Evolutionary conservation across 2,113 vertebrate genomes (phyloP).

Genomic region (Callipepla californica): DNA sequence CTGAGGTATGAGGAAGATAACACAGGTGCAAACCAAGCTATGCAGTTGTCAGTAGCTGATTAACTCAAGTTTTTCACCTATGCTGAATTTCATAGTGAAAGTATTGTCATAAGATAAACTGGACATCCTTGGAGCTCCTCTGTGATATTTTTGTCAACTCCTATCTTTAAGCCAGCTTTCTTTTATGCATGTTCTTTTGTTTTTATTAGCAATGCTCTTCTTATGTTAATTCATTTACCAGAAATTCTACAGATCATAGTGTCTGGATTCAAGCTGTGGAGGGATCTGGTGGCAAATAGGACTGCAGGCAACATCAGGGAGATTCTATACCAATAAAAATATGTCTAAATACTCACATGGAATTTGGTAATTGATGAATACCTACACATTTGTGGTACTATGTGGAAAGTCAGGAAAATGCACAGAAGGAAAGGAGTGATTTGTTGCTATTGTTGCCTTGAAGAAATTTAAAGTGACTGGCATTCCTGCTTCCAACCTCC

Average conservation of each 20-base stretch:
- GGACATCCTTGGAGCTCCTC: neutral
- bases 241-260: neutral
- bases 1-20: rapidly evolving
- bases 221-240: neutral
- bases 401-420: neutral
- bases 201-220: neutral
- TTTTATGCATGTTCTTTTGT: neutral
- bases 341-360: neutral
- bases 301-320: neutral
- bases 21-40: neutral
- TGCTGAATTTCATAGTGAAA: neutral
- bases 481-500: neutral
- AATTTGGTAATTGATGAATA: neutral
- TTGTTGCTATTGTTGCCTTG: neutral
- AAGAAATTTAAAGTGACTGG: neutral
- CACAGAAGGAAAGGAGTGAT: neutral
- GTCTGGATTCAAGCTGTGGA: neutral
- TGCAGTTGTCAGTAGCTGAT: neutral
- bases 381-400: neutral
- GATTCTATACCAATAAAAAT: neutral
- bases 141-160: neutral
- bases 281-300: neutral
- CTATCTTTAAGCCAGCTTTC: neutral
- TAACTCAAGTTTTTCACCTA: neutral
- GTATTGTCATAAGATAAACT: neutral